Percentiles rank a stretch among this genome's conserved stretches.
These are phyloP conservation scores for Miniopterus natalensis DNA, from an alignment of 2,113 vertebrate genomes.

Conservation along the genomic window DNA sequence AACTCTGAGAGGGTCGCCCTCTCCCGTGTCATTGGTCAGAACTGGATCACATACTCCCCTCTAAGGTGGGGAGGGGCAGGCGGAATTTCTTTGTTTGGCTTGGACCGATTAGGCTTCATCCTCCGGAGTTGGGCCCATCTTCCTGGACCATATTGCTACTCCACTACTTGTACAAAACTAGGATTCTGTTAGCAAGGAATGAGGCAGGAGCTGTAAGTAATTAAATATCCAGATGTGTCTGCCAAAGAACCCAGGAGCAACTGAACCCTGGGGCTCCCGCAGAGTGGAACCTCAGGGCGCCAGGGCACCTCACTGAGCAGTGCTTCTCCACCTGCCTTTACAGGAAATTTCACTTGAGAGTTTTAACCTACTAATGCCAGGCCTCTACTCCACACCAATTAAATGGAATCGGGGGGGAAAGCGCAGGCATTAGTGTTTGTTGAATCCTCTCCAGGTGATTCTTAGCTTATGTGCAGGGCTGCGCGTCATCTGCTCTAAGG, in stretches of 20 bases:
- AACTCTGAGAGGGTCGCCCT: neutral
- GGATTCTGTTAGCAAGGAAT: no score
- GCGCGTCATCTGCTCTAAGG: neutral
- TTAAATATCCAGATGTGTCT: neutral
- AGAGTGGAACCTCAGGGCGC: neutral
- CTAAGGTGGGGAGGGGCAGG: neutral
- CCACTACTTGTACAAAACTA: neutral
- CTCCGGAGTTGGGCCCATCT: neutral
- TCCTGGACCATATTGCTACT: neutral
- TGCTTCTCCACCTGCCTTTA: neutral
- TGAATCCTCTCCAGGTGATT: neutral
- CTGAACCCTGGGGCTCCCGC: neutral
- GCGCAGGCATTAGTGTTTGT: neutral
- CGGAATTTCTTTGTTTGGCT: neutral
- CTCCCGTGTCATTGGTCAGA: neutral
- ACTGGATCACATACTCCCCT: neutral
- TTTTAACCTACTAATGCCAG: neutral
- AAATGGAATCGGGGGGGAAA: neutral
- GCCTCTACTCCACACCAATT: neutral
- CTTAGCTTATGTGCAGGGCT: neutral
- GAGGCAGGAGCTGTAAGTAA: neutral
- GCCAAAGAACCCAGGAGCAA: neutral
- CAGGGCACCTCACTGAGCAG: neutral
- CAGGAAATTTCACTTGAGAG: neutral
- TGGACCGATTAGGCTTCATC: neutral